These are phyloP conservation scores for Nothocercus nigrocapillus DNA, from an alignment of 2,113 vertebrate species.

Conservation along the genomic window DNA sequence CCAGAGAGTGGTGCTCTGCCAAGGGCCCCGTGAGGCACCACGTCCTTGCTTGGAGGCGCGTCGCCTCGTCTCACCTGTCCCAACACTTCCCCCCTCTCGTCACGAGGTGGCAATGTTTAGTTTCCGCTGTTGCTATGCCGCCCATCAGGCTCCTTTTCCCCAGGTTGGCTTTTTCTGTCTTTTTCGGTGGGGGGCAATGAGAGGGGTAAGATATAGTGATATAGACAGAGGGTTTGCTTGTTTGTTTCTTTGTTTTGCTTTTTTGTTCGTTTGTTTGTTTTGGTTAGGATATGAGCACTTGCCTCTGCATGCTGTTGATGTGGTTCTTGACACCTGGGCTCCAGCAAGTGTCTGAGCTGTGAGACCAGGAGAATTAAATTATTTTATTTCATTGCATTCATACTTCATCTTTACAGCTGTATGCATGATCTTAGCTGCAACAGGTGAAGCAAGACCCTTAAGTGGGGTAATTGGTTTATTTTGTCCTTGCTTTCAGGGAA, in stretches of 20 bases:
- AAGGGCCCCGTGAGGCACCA: rapidly evolving
- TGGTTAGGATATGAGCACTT: too few species aligned
- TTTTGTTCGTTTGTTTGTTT: too few species aligned
- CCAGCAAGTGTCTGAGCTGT: rapidly evolving
- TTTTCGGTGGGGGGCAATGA: too few species aligned
- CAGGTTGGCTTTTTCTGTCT: neutral
- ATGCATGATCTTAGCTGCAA: neutral
- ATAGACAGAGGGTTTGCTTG: too few species aligned
- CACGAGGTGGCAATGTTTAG: neutral
- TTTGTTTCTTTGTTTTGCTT: too few species aligned
- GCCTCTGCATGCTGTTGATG: rapidly evolving
- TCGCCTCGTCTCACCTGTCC: rapidly evolving
- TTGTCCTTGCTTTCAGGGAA: neutral
- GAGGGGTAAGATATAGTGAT: too few species aligned
- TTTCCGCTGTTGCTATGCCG: neutral
- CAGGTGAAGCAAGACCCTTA: neutral
- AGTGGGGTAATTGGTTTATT: neutral
- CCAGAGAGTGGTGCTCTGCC: rapidly evolving
- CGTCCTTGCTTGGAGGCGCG: rapidly evolving
- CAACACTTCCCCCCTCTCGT: rapidly evolving
- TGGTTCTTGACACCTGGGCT: neutral
- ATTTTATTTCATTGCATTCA: neutral
- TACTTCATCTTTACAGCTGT: neutral
- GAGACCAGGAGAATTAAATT: neutral
- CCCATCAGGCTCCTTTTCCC: rapidly evolving